Conservation (phyloP, 2,113 vertebrate genomes). For the Vidua macroura region DNA sequence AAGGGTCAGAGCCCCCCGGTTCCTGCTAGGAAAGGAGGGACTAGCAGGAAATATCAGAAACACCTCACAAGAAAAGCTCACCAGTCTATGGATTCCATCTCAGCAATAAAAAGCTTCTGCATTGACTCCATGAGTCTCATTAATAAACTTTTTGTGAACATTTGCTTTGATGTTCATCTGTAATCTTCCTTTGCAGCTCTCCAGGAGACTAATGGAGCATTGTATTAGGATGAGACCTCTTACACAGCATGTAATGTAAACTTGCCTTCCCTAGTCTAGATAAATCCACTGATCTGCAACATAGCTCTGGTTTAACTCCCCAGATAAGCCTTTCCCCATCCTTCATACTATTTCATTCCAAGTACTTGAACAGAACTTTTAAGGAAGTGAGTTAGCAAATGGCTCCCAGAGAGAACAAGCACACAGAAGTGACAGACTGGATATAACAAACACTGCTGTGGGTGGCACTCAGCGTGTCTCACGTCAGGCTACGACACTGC, state of each 20-base stretch:
- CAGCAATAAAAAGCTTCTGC: neutral
- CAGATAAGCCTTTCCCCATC: neutral
- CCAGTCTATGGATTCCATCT: neutral
- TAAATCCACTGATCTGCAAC: neutral
- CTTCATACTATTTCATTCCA: neutral
- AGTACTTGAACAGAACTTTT: neutral
- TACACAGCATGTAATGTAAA: neutral
- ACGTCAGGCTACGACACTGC: neutral
- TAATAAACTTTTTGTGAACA: neutral
- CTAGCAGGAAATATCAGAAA: neutral
- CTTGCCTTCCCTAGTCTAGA: neutral
- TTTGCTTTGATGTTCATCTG: neutral
- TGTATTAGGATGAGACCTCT: neutral
- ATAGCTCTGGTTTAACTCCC: neutral
- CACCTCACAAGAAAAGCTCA: neutral
- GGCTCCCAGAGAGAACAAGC: neutral
- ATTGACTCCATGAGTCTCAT: neutral
- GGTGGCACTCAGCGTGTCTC: neutral
- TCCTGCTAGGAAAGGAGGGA: neutral
- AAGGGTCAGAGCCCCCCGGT: neutral
- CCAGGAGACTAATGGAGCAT: neutral
- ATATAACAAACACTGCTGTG: neutral
- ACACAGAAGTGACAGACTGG: slow-evolving; percentile 25
- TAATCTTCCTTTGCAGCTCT: neutral
- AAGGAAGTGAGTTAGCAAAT: neutral